These are phyloP conservation scores for Clunio marinus DNA, from an alignment of 2,888 invertebrate genomes.

Conservation along the genomic window DNA sequence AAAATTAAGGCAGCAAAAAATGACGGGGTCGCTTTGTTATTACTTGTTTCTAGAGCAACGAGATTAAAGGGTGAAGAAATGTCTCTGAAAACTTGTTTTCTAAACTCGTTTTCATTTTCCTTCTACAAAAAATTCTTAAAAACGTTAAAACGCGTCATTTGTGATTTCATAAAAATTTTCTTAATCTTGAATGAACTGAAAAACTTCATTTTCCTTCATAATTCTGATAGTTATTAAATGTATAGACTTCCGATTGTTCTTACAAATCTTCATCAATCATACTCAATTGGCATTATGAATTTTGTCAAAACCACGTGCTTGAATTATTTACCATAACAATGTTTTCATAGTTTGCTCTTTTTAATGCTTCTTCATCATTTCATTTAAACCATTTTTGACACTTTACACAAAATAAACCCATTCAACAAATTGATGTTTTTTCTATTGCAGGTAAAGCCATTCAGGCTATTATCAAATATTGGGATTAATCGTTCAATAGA, in stretches of 20 bases:
- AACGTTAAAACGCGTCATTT: no score
- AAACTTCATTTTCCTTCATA: no score
- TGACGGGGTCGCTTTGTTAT: not conserved
- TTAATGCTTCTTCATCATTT: not conserved
- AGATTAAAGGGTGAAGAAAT: not conserved
- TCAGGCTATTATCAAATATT: not conserved
- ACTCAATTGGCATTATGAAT: no score
- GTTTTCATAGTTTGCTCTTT: not conserved
- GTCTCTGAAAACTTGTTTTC: not conserved
- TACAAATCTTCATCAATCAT: no score
- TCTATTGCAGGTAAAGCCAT: not conserved
- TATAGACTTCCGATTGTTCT: no score
- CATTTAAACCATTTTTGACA: not conserved
- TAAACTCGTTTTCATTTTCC: not conserved
- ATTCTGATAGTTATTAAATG: no score
- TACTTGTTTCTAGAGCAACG: no score
- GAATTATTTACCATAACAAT: not conserved
- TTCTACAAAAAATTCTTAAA: not conserved
- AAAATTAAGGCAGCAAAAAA: not conserved
- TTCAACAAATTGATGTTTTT: not conserved
- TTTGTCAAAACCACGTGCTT: no score
- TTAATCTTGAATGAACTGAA: no score
- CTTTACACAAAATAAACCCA: not conserved
- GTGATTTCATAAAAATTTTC: no score
- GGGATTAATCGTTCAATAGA: conserved; percentile 4